Conservation (phyloP, 2,888 invertebrate species). For the Drosophila bunnanda region DNA sequence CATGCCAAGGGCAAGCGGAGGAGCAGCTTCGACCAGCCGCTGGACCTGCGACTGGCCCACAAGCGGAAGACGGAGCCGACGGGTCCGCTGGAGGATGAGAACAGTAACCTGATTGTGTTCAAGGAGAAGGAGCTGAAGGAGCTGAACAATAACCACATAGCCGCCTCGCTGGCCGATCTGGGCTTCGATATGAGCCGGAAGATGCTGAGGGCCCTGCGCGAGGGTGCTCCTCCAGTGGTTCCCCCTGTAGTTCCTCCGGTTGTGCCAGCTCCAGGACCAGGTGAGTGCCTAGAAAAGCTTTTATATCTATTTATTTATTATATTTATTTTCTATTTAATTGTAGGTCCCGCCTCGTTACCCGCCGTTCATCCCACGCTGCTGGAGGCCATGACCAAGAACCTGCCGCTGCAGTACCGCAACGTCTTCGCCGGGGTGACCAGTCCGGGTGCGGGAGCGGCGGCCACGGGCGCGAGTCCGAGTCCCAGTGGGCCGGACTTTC, state of each 20-base stretch:
- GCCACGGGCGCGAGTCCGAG: slow-evolving; percentile 77
- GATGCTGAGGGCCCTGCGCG: slow-evolving; percentile 68
- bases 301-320: not conserved
- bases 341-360: slow-evolving; percentile 73
- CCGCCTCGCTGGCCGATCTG: slow-evolving; percentile 71
- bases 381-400: slow-evolving; percentile 89
- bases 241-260: slow-evolving; percentile 5
- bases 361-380: slow-evolving; percentile 89
- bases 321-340: not conserved
- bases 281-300: not conserved
- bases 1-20: slow-evolving; percentile 69
- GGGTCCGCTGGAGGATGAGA: slow-evolving; percentile 89
- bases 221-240: slow-evolving; percentile 41
- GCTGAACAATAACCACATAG: slow-evolving; percentile 75
- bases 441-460: slow-evolving; percentile 3
- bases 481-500: slow-evolving; percentile 86
- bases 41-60: slow-evolving; percentile 94
- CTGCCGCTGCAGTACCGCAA: slow-evolving; percentile 87
- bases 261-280: not conserved
- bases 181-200: slow-evolving; percentile 76
- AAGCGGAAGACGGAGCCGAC: slow-evolving; percentile 86
- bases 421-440: slow-evolving; percentile 83
- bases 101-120: slow-evolving; percentile 90
- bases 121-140: slow-evolving; percentile 71
- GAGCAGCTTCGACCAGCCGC: slow-evolving; percentile 89